These are phyloP conservation scores for Cosmia trapezina DNA, from an alignment of 2,888 invertebrate species.

Conservation along the genomic window DNA sequence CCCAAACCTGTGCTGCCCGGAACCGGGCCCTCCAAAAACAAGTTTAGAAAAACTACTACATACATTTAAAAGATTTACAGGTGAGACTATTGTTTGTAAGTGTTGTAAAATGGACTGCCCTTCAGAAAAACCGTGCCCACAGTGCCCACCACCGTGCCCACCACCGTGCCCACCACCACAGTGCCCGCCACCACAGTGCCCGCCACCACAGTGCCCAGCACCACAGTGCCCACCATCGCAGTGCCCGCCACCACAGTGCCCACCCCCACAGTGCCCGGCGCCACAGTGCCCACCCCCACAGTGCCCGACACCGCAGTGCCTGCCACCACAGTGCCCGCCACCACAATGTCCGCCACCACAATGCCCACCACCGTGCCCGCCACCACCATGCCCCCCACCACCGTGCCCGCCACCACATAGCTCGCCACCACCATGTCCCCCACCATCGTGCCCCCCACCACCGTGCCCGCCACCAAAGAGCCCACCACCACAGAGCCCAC, in stretches of 20 bases:
- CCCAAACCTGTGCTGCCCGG: background rate
- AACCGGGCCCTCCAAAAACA: conserved; percentile 2
- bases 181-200: background rate
- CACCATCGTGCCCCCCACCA: background rate
- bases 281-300: background rate
- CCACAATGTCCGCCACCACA: no score
- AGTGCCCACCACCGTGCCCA: background rate
- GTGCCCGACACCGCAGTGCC: background rate
- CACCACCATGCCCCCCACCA: background rate
- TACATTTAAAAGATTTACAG: conserved; percentile 6
- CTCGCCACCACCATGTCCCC: background rate
- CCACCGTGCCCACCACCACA: background rate
- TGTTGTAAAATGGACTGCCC: background rate
- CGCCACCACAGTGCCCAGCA: no score
- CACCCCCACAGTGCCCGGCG: background rate
- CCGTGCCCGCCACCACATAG: background rate
- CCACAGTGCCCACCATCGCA: no score
- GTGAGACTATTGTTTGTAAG: conserved; percentile 1
- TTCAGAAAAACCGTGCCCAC: background rate
- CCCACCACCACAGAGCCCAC: background rate
- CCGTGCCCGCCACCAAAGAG: background rate
- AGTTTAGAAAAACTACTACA: background rate
- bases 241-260: background rate
- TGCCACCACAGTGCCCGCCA: background rate
- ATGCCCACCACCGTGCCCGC: background rate